Conservation (phyloP, 2,888 invertebrate species). For the Zootermopsis nevadensis region DNA sequence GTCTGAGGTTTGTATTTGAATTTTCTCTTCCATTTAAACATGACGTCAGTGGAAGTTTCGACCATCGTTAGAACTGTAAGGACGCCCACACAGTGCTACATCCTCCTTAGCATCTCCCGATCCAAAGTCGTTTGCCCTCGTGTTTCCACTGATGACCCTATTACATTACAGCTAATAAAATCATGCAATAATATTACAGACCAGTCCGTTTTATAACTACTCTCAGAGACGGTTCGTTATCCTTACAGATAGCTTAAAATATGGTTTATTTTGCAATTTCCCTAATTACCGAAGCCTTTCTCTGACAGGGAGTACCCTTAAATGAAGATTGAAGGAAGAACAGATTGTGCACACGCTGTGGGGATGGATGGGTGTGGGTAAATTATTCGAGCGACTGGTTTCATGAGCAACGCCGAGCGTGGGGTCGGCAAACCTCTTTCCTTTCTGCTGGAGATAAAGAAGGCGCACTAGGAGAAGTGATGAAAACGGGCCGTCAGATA, state of each 20-base stretch:
- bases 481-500: constrained; percentile 19
- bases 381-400: constrained; percentile 12
- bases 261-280: constrained; percentile 7
- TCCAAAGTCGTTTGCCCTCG: too few relatives aligned
- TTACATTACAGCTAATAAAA: too few relatives aligned
- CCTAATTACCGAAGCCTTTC: background rate
- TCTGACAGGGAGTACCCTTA: background rate
- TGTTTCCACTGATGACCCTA: too few relatives aligned
- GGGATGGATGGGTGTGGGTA: background rate
- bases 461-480: constrained; percentile 12
- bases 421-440: background rate
- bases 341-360: background rate
- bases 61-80: too few relatives aligned
- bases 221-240: background rate
- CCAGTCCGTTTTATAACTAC: background rate
- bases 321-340: background rate
- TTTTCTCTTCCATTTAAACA: too few relatives aligned
- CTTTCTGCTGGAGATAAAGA: constrained; percentile 1
- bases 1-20: too few relatives aligned
- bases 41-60: too few relatives aligned
- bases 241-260: background rate
- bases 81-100: too few relatives aligned
- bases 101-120: too few relatives aligned
- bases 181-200: background rate
- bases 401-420: background rate